Evolutionary conservation across 2,888 invertebrate genomes (phyloP).

Genomic region (Chorisops tibialis): DNA sequence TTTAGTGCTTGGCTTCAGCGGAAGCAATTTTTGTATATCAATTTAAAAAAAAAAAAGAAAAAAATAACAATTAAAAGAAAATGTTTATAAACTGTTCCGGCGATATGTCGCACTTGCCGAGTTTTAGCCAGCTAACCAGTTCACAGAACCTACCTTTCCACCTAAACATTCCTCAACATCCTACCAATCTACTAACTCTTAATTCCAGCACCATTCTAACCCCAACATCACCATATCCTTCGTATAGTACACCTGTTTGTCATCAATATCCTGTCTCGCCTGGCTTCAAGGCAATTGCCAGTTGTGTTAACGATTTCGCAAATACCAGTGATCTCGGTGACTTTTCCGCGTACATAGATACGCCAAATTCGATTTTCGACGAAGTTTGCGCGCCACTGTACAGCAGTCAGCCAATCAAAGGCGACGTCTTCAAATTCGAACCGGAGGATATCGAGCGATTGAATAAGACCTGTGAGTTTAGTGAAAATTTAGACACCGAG

Average conservation of each 20-base stretch:
- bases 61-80: conserved; percentile 7
- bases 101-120: conserved; percentile 20
- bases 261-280: conserved; percentile 23
- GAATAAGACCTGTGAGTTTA: conserved; percentile 37
- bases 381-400: conserved; percentile 35
- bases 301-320: not conserved
- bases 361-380: conserved; percentile 49
- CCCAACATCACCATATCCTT: conserved; percentile 34
- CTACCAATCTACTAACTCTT: conserved; percentile 18
- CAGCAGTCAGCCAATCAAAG: conserved; percentile 29
- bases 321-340: conserved; percentile 26
- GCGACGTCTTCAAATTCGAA: conserved; percentile 52
- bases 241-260: conserved; percentile 16
- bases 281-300: not conserved
- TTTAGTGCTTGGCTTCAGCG: not conserved
- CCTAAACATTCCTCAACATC: conserved; percentile 32
- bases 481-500: conserved; percentile 23
- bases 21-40: not conserved
- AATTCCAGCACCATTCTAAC: conserved; percentile 31
- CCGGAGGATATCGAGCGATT: conserved; percentile 52
- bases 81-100: conserved; percentile 32
- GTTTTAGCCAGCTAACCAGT: conserved; percentile 21
- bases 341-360: conserved; percentile 45
- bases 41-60: not conserved
- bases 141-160: conserved; percentile 9